Evolutionary conservation across 1,140 invertebrate species (phyloP).

Genomic region (Atta cephalotes): DNA sequence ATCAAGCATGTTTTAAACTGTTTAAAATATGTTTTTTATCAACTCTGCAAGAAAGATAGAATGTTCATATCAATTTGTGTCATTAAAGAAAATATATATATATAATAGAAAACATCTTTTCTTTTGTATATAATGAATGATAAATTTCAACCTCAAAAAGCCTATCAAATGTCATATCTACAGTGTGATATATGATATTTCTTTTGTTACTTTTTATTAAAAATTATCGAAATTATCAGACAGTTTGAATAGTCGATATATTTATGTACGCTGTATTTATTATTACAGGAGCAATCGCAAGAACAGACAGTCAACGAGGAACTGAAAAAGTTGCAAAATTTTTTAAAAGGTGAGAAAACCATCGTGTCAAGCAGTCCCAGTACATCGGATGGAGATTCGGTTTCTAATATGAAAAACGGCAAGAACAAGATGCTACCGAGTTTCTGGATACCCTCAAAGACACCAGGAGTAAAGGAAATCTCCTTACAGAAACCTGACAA

Average conservation of each 20-base stretch:
- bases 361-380: slow-evolving; percentile 85
- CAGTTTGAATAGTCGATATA: not conserved
- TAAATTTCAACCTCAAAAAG: no score
- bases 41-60: no score
- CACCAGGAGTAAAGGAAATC: slow-evolving; percentile 93
- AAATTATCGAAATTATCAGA: not conserved
- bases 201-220: no score
- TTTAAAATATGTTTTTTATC: no score
- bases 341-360: slow-evolving; percentile 92
- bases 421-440: slow-evolving; percentile 94
- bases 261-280: not conserved
- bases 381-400: slow-evolving; percentile 84
- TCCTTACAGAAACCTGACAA: slow-evolving; percentile 95
- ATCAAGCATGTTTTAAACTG: no score
- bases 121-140: no score
- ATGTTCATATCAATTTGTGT: no score
- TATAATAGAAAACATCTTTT: no score
- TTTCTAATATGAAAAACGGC: slow-evolving; percentile 92
- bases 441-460: slow-evolving; percentile 98
- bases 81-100: no score
- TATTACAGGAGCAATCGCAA: slow-evolving; percentile 86
- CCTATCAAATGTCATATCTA: no score
- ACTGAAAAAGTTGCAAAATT: slow-evolving; percentile 90
- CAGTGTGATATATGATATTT: no score
- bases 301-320: slow-evolving; percentile 90